Percentiles rank a stretch among this genome's conserved stretches.
Conservation (phyloP, 2,113 vertebrate genomes). For the Pygoscelis adeliae region DNA sequence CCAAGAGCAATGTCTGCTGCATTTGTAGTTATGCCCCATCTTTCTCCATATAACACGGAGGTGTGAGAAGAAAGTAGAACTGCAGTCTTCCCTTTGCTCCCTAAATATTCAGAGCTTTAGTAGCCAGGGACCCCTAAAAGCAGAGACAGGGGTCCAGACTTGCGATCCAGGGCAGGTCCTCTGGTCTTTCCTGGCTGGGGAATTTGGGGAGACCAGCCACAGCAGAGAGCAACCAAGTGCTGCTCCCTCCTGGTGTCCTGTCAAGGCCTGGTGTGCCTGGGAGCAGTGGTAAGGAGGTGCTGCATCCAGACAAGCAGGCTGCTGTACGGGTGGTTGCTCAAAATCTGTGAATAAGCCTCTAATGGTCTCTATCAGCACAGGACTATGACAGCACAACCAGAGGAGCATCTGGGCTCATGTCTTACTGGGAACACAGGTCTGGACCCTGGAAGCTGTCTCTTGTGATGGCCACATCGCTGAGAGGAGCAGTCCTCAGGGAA, state of each 20-base stretch:
- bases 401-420: not conserved
- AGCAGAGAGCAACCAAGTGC: not conserved
- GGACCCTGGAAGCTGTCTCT: not conserved
- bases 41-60: not conserved
- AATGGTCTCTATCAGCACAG: not conserved
- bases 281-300: not conserved
- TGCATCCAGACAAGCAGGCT: not conserved
- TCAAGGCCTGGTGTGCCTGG: not conserved
- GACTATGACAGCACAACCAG: not conserved
- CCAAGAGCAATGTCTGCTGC: not conserved
- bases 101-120: not conserved
- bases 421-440: not conserved
- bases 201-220: not conserved
- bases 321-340: fast-evolving
- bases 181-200: not conserved
- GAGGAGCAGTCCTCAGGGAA: not conserved
- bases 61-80: not conserved
- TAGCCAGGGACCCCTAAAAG: not conserved
- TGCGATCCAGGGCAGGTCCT: not conserved
- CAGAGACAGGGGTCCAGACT: not conserved
- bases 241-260: not conserved
- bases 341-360: not conserved
- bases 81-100: not conserved
- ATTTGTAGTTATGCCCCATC: not conserved
- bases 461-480: not conserved